Conservation (phyloP, 2,797 vertebrate species). For the Podargus strigoides region DNA sequence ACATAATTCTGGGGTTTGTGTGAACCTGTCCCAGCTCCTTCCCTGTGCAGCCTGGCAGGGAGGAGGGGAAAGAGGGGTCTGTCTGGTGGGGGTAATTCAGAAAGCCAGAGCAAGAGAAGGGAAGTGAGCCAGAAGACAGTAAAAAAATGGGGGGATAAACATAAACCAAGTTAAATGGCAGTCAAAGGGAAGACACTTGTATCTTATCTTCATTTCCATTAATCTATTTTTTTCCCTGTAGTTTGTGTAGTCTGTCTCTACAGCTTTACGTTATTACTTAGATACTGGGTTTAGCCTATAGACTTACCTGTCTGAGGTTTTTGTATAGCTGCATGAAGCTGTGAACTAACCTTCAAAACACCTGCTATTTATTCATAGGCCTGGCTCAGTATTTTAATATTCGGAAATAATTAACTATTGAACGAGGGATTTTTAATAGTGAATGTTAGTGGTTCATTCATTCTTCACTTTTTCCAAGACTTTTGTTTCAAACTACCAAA, state of each 20-base stretch:
- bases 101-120: background rate
- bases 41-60: background rate
- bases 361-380: background rate
- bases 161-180: background rate
- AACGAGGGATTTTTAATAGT: background rate
- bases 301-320: background rate
- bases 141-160: background rate
- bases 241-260: too few relatives aligned
- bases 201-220: background rate
- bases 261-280: too few relatives aligned
- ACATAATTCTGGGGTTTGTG: background rate
- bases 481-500: background rate
- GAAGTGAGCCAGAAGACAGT: background rate
- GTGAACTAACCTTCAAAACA: background rate
- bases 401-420: too few relatives aligned
- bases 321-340: background rate
- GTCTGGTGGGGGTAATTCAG: background rate
- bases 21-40: background rate
- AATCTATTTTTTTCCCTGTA: too few relatives aligned
- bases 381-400: too few relatives aligned
- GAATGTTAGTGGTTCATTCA: background rate
- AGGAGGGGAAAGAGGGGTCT: background rate
- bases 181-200: background rate
- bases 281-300: background rate
- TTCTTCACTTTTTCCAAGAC: background rate